These are phyloP conservation scores for Diaphora mendica DNA, from an alignment of 2,888 invertebrate species.

Conservation along the genomic window DNA sequence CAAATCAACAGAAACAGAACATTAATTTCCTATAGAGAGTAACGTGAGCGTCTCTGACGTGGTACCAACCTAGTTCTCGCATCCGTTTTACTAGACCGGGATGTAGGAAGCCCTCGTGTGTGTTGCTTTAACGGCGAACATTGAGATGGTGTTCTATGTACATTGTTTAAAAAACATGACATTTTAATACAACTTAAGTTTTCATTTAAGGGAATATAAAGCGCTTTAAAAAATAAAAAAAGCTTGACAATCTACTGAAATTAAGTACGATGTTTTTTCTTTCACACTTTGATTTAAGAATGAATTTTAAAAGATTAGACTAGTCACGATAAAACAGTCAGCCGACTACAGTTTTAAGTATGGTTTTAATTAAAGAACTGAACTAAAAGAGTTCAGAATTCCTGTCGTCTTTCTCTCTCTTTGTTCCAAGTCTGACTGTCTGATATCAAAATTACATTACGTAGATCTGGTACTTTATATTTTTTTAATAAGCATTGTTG, in stretches of 20 bases:
- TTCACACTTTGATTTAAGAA: background rate
- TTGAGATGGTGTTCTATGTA: background rate
- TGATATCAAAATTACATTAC: no score
- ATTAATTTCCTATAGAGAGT: slow-evolving; percentile 55
- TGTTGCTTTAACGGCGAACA: background rate
- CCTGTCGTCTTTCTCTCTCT: no score
- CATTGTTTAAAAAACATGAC: background rate
- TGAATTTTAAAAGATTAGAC: background rate
- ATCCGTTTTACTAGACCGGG: slow-evolving; percentile 11
- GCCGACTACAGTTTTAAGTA: no score
- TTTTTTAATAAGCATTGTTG: background rate
- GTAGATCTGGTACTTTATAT: no score
- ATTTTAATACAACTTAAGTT: background rate
- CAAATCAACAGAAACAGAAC: slow-evolving; percentile 46
- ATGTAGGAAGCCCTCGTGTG: background rate
- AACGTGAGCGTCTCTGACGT: slow-evolving; percentile 8
- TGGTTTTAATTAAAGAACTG: no score
- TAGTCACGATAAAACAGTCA: no score
- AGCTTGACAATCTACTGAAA: background rate
- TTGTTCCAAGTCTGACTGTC: no score
- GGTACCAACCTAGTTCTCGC: slow-evolving; percentile 13
- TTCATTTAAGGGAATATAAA: background rate
- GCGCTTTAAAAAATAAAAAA: background rate
- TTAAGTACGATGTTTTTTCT: background rate
- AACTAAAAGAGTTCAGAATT: no score